Evolutionary conservation across 2,888 invertebrate genomes (phyloP).

Genomic region (Synanthedon formicaeformis): DNA sequence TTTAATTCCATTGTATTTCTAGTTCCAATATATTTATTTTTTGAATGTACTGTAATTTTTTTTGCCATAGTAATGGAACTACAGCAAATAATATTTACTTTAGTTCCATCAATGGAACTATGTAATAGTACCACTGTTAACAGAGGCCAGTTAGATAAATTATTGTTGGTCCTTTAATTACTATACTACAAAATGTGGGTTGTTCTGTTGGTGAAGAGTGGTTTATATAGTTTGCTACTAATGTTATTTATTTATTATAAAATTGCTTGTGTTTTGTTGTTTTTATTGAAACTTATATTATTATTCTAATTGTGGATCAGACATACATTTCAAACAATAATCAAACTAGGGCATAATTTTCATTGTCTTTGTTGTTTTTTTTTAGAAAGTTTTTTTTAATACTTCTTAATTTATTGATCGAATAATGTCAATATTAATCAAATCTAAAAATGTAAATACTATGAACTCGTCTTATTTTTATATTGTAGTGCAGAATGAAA

Average conservation of each 20-base stretch:
- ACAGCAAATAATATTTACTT: too few species aligned
- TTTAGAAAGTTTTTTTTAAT: not conserved
- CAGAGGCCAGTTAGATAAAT: slow-evolving; percentile 40
- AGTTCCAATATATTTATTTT: too few species aligned
- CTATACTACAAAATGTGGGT: slow-evolving; percentile 44
- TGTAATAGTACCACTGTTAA: too few species aligned
- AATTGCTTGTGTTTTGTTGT: slow-evolving; percentile 63
- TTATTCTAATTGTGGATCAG: slow-evolving; percentile 30
- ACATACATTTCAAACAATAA: slow-evolving; percentile 17
- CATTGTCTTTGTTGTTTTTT: not conserved
- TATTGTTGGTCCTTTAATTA: slow-evolving; percentile 47
- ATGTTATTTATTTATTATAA: slow-evolving; percentile 66
- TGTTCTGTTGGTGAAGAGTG: slow-evolving; percentile 55
- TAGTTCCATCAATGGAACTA: too few species aligned
- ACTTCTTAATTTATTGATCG: not conserved
- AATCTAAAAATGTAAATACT: too few species aligned
- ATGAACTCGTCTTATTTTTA: too few species aligned
- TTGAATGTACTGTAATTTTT: too few species aligned
- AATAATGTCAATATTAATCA: too few species aligned
- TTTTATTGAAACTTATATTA: slow-evolving; percentile 44
- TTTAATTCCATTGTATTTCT: too few species aligned
- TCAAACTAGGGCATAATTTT: not conserved
- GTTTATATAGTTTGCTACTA: slow-evolving; percentile 54
- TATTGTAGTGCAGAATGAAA: too few species aligned
- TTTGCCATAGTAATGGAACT: too few species aligned